Evolutionary conservation across 2,888 invertebrate genomes (phyloP), one percentile per base, ranked within the genome.

Genomic region (Stegophylla sp.): DNA sequence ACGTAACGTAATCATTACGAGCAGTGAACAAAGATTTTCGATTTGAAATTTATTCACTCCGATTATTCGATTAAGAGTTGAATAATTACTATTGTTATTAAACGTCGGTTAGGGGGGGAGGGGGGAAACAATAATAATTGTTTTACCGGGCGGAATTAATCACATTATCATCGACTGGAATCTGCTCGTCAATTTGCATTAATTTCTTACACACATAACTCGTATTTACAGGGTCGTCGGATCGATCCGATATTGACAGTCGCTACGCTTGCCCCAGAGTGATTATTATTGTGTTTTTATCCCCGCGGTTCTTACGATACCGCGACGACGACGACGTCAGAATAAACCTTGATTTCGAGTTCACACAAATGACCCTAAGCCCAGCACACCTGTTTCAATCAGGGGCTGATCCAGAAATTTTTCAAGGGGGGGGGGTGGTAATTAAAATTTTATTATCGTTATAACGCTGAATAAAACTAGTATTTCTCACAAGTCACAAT

Each of bases 201-300:
- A 56, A 72, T 56, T 56, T 72, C 23, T 34, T 20, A 74, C 48
- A n/a, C n/a, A n/a, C n/a, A 34, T 1, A 63, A 63, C 63, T 75
- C 20, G 51, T 63, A 64, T 51, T 75, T 51, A 51, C 74, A 75
- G 34, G 63, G 51, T 63, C 63, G 63, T 75, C 51, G 51, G 28
- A 63, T n/a, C 13, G 28, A 43, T 28, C 41, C n/a, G 48, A 51
- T 9, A 15, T 45, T 41, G 20, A n/a, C n/a, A n/a, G n/a, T n/a
- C n/a, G 15, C 12, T 13, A n/a, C 13, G 43, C 34, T 73, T 61
- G 59, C 59, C 59, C 26, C 13, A 23, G 45, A 45, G 43, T 59
- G 10, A 26, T 67, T n/a, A 64, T 28, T 28, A 69, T 13, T 41
- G 28, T 56, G 51, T 61, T 48, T 26, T 45, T 28, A 45, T 73